Evolutionary conservation across 2,888 invertebrate species (phyloP).

Genomic region (Drosophila fulvimacula): DNA sequence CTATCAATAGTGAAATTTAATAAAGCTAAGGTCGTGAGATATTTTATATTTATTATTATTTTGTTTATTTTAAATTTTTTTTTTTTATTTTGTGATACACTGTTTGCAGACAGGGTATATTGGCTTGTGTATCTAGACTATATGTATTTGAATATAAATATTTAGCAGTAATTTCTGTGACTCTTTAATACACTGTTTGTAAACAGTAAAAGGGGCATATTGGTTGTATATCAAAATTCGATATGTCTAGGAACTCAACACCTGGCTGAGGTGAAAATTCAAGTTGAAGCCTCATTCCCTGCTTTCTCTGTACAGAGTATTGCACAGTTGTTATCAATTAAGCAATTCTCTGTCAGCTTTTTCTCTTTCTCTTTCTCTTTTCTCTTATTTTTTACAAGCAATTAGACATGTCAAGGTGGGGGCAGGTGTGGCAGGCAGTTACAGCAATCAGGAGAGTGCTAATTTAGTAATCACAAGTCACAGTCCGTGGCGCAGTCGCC

Average conservation of each 20-base stretch:
- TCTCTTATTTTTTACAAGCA: conserved; percentile 28
- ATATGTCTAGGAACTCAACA: background rate
- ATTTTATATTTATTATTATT: background rate
- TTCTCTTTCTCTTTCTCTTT: conserved; percentile 35
- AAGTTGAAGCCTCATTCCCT: background rate
- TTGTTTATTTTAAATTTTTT: too few relatives aligned
- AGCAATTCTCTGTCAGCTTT: conserved; percentile 17
- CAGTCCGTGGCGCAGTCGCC: conserved; percentile 16
- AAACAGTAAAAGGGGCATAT: background rate
- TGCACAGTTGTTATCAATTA: background rate
- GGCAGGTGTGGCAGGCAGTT: conserved; percentile 1
- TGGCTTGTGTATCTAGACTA: background rate
- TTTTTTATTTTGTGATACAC: background rate
- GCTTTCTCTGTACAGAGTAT: background rate
- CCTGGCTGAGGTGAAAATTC: background rate
- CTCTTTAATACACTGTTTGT: background rate
- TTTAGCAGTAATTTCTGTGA: conserved; percentile 56
- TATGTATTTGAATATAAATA: background rate
- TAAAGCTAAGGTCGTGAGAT: background rate
- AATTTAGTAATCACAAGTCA: conserved; percentile 75
- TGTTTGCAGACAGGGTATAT: background rate
- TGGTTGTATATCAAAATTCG: background rate
- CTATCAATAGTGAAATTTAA: background rate
- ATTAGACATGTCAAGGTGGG: conserved; percentile 54
- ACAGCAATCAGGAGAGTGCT: conserved; percentile 70